Conservation (phyloP, 2,888 invertebrate species). For the Halocaridina rubra region DNA sequence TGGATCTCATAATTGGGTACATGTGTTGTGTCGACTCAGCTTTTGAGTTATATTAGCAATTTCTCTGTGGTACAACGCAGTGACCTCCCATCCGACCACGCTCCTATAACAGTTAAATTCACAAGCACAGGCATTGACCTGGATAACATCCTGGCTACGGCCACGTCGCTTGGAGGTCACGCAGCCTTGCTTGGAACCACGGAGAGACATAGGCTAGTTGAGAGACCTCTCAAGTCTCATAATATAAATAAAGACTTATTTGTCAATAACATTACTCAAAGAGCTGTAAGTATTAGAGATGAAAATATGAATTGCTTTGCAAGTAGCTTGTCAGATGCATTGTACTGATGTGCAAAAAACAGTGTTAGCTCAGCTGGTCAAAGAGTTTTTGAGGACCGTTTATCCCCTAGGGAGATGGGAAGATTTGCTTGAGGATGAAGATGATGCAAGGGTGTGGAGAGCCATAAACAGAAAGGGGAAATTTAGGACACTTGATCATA, state of each 20-base stretch:
- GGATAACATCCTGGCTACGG: background rate
- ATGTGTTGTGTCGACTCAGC: background rate
- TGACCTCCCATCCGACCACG: conserved; percentile 13
- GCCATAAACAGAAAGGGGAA: background rate
- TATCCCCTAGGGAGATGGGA: background rate
- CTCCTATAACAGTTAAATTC: background rate
- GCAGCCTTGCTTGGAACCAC: background rate
- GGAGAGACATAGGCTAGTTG: background rate
- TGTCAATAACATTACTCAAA: background rate
- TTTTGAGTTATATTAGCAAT: background rate
- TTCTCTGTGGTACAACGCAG: background rate
- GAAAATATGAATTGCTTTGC: background rate
- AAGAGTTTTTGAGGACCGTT: background rate
- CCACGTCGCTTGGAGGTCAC: background rate
- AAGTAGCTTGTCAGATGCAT: background rate
- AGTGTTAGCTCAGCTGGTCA: background rate
- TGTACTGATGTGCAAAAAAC: background rate
- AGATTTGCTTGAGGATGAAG: background rate
- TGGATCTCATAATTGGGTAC: background rate
- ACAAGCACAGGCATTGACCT: too few relatives aligned
- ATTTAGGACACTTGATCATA: background rate
- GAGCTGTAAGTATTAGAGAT: background rate
- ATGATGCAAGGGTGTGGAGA: background rate
- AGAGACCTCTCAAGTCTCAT: background rate
- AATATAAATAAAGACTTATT: background rate